These are phyloP conservation scores for Phrynosoma blainvillii DNA, from an alignment of 2,113 vertebrate species.

Conservation along the genomic window DNA sequence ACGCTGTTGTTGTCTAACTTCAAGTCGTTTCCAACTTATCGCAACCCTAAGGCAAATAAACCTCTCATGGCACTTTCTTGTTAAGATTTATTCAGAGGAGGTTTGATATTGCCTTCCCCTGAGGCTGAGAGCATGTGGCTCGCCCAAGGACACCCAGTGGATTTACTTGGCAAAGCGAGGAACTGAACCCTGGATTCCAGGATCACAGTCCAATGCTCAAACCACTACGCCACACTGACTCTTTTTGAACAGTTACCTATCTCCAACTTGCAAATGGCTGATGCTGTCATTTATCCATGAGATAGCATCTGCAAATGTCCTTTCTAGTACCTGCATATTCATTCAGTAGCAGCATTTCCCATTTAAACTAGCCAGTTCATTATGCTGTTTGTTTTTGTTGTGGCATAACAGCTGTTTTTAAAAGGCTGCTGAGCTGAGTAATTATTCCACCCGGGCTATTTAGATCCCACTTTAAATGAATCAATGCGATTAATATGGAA, in stretches of 20 bases:
- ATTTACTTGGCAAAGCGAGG: too few species aligned
- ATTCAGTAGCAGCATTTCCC: neutral
- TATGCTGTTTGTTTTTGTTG: rapidly evolving
- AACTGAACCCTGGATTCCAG: too few species aligned
- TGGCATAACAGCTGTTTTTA: neutral
- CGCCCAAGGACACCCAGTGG: too few species aligned
- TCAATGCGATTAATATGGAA: rapidly evolving
- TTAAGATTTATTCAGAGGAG: too few species aligned
- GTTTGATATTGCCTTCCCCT: too few species aligned
- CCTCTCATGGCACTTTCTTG: too few species aligned
- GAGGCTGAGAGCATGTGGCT: too few species aligned
- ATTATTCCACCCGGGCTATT: conserved; percentile 10
- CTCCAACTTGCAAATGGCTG: neutral
- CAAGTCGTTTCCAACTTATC: too few species aligned
- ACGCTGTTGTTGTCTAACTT: too few species aligned
- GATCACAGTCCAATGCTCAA: too few species aligned
- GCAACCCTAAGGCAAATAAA: too few species aligned
- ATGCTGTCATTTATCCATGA: neutral
- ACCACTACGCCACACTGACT: too few species aligned
- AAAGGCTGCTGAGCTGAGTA: conserved; percentile 14
- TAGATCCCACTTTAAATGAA: conserved; percentile 18
- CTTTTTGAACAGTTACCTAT: neutral
- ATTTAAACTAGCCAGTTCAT: neutral
- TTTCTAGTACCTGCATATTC: neutral
- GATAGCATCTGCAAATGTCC: neutral